phyloP scores from a whole-genome alignment of 2,888 invertebrate genomes.

The Acanthococcus lagerstroemiae region DNA sequence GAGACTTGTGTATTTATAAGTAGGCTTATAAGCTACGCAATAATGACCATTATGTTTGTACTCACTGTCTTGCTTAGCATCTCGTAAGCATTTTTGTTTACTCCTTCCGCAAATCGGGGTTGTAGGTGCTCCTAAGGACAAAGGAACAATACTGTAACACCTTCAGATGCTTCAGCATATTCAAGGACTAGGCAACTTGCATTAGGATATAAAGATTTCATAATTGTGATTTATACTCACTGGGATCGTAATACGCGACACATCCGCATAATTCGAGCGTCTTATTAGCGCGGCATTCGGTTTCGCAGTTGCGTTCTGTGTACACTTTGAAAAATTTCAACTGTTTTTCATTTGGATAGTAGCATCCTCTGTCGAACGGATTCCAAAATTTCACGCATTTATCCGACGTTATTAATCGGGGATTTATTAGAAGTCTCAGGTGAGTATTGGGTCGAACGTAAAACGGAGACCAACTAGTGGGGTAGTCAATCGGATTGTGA shows the following conservation, averaged over 20 bases:
- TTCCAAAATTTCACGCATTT: constrained; percentile 32
- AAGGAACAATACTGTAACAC: no score
- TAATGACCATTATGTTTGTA: no score
- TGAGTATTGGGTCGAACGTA: constrained; percentile 32
- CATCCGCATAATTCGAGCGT: constrained; percentile 35
- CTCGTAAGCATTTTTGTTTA: no score
- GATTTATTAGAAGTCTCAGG: constrained; percentile 26
- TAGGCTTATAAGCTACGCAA: no score
- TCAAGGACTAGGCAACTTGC: no score
- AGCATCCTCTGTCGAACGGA: constrained; percentile 34
- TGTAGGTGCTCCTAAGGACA: no score
- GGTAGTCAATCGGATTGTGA: constrained; percentile 40
- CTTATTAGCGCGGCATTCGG: constrained; percentile 36
- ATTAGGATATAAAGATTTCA: no score
- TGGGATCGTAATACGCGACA: constrained; percentile 34
- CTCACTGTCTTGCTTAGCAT: no score
- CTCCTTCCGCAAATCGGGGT: no score
- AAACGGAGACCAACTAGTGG: constrained; percentile 33
- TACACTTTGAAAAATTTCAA: constrained; percentile 36
- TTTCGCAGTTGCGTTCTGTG: constrained; percentile 35
- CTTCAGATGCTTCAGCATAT: no score
- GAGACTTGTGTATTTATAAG: no score
- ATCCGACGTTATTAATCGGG: constrained; percentile 25
- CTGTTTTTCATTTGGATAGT: constrained; percentile 34
- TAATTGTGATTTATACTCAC: constrained; percentile 31